Base-by-base conservation (phyloP, 2,888 invertebrate species). In the Cheilosia grossa region DNA sequence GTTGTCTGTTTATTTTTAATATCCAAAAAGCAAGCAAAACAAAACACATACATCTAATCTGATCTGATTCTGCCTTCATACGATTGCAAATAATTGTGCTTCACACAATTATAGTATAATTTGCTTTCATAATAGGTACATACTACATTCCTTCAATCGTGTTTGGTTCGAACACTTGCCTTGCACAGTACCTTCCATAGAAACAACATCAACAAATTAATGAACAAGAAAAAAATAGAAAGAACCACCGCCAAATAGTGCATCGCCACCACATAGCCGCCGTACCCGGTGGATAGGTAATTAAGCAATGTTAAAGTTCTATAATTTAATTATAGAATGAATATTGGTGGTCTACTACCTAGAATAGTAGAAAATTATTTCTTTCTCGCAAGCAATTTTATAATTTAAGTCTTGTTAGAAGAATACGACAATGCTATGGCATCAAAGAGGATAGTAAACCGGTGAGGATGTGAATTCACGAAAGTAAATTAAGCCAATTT, bases 321-420 rank as follows among this genome's bases (percentile, higher is more conserved):
- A 49, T 82, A 83, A 83, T 74, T 79, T 69, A 83, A 83, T 83
- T 83, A 83, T 74, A 74, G 82, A 74, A 63, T 58, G 64, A 44
- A 74, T 56, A 69, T 27, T 42, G 66, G 44, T 67, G 13, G 59
- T 63, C 58, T 79, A 79, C 17, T 79, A 70, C 79, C 78, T 47
- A 17, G 17, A 47, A 9, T 79, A 51, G 51, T 58, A 59, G 53
- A 64, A 47, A 69, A 61, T 33, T 44, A 21, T 30, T 30, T 30
- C 30, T 30, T 30, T 30, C 30, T 54, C 54, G 64, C 19, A 27
- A 58, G n/a, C 59, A 37, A 15, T 56, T 56, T 7, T 15, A 4
- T 1, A 6, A n/a, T 1, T 49, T 2, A 6, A n/a, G n/a, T 49
- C 9, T 44, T 37, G 42, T 15, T 37, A 27, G 21, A 7, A 33